Evolutionary conservation across 2,888 invertebrate species (phyloP), one percentile per base, ranked within the genome.

Genomic region (Dilophus febrilis): DNA sequence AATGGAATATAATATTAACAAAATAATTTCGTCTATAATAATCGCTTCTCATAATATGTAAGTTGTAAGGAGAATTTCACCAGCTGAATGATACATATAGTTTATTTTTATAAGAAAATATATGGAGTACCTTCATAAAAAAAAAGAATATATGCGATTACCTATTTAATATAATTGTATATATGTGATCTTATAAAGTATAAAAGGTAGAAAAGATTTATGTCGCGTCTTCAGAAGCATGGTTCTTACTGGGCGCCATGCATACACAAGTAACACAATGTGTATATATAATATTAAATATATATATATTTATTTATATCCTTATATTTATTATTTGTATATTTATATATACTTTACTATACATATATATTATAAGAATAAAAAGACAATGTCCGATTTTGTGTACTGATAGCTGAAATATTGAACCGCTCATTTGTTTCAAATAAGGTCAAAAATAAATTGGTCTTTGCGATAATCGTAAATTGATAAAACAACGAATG

Each of bases 381-480:
- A 5, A 6, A n/a, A 30, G n/a, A 36, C 36, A 36, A 18, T 36
- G 22, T 36, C 36, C 36, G 36, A 36, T 36, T 22, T 36, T 28
- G n/a, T 16, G 36, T 26, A 11, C 26, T 26, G 36, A 36, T 36
- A 36, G 16, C 16, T 28, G 27, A 36, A 26, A 36, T 36, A 36
- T 36, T 36, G 36, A 18, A 36, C 36, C 45, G 46, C 50, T 50
- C 45, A 50, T 50, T 50, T 50, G 49, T 50, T 50, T 49, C 49
- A 50, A 49, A 50, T 50, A 50, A 48, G 47, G 48, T 48, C 45
- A 47, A 46, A 46, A 48, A 50, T 49, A 50, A 50, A 50, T 50
- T 50, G 49, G 46, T 46, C 44, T 42, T n/a, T n/a, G n/a, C n/a
- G 48, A 47, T 47, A 47, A 50, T 46, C 45, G 48, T 44, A 36